Percentiles rank a stretch among this genome's conserved stretches.
Evolutionary conservation across 2,888 invertebrate genomes (phyloP).

Genomic region (Hypsopygia costalis): DNA sequence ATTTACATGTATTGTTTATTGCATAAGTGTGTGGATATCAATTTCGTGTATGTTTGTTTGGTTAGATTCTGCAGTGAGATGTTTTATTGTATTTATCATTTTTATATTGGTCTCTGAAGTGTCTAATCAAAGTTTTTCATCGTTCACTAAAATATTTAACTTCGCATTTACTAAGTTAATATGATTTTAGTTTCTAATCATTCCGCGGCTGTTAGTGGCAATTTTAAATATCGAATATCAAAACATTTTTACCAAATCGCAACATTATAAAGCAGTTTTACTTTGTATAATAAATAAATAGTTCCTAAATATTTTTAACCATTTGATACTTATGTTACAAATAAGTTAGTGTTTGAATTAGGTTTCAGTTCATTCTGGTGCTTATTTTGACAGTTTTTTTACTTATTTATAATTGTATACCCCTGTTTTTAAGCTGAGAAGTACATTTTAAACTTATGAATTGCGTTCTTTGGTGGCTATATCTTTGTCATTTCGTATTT

Average conservation of each 20-base stretch:
- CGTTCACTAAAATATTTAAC: slow-evolving; percentile 60
- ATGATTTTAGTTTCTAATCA: slow-evolving; percentile 49
- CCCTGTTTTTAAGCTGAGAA: background rate
- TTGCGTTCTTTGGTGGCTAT: slow-evolving; percentile 9
- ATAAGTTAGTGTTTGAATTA: slow-evolving; percentile 3
- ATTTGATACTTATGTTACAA: slow-evolving; percentile 17
- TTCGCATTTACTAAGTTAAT: slow-evolving; percentile 53
- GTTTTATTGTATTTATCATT: too few relatives aligned
- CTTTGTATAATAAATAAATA: slow-evolving; percentile 15
- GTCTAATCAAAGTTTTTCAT: background rate
- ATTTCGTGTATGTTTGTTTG: too few relatives aligned
- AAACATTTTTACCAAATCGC: slow-evolving; percentile 10
- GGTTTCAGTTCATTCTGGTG: slow-evolving; percentile 6
- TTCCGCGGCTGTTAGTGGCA: slow-evolving; percentile 32
- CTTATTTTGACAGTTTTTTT: slow-evolving; percentile 4
- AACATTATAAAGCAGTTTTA: slow-evolving; percentile 11
- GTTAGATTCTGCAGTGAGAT: too few relatives aligned
- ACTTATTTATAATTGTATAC: slow-evolving; percentile 8
- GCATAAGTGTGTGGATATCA: too few relatives aligned
- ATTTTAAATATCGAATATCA: slow-evolving; percentile 9
- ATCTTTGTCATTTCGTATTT: slow-evolving; percentile 13
- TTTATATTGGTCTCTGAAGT: background rate
- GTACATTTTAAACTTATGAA: slow-evolving; percentile 9
- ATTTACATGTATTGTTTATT: too few relatives aligned
- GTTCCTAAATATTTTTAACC: slow-evolving; percentile 19